phyloP scores from a whole-genome alignment of 1,140 invertebrate genomes.

The Panagrolaimus sp. region DNA sequence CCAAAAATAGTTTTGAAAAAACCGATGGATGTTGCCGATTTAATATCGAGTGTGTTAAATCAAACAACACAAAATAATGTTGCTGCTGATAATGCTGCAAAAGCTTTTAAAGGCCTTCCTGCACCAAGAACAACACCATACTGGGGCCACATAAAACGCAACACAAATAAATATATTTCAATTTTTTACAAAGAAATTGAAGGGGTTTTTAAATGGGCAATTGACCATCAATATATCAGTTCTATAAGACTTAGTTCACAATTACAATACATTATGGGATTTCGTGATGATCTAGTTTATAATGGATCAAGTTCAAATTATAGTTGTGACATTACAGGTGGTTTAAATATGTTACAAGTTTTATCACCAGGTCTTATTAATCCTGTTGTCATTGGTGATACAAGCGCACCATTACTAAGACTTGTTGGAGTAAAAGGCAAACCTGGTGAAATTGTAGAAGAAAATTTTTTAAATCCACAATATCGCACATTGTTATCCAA shows the following conservation, averaged over 20 bases:
- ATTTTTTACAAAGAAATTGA: not conserved
- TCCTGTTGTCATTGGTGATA: not conserved
- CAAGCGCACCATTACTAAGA: not conserved
- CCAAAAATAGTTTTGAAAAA: too few relatives aligned
- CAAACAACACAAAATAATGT: too few relatives aligned
- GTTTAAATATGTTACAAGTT: not conserved
- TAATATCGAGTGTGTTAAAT: too few relatives aligned
- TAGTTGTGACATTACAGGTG: not conserved
- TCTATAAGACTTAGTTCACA: not conserved
- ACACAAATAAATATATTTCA: not conserved
- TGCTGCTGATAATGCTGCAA: too few relatives aligned
- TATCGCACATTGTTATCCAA: not conserved
- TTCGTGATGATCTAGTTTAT: not conserved
- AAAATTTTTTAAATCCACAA: not conserved
- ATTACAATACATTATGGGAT: not conserved
- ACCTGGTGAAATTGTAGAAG: not conserved
- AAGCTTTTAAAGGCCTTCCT: too few relatives aligned
- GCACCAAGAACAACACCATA: too few relatives aligned
- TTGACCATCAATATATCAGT: not conserved
- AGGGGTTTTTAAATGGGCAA: not conserved
- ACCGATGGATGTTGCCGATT: too few relatives aligned
- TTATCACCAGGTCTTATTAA: not conserved
- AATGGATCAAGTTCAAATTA: not conserved
- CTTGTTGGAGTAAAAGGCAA: not conserved
- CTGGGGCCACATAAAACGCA: too few relatives aligned